Conservation (phyloP, 2,888 invertebrate genomes). For the Phoronis australis region DNA sequence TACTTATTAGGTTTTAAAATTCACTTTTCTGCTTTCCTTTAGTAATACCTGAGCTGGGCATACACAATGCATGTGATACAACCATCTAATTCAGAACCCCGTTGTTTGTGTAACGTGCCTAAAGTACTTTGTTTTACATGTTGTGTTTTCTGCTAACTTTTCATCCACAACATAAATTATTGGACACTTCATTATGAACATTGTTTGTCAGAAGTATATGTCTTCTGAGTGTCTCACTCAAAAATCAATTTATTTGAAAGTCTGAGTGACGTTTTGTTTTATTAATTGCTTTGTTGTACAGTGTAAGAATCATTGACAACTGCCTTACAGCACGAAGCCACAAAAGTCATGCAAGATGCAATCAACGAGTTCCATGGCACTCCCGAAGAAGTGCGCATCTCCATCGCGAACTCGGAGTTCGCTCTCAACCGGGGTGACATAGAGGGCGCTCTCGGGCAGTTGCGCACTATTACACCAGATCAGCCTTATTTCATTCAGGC, state of each 20-base stretch:
- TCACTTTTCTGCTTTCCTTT: too few species aligned
- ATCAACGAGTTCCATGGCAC: slow-evolving; percentile 62
- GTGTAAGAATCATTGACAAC: neutral
- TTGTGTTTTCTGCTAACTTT: too few species aligned
- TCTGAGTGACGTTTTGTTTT: neutral
- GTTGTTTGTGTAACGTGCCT: too few species aligned
- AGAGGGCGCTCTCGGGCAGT: slow-evolving; percentile 72
- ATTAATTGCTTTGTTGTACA: neutral
- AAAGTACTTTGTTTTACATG: too few species aligned
- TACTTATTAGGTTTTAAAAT: too few species aligned
- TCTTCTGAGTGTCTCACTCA: too few species aligned
- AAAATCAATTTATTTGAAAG: neutral
- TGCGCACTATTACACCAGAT: slow-evolving; percentile 71
- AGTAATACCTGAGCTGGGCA: too few species aligned
- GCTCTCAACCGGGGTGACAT: slow-evolving; percentile 74
- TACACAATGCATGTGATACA: too few species aligned
- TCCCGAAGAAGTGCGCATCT: slow-evolving; percentile 76
- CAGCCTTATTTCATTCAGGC: slow-evolving; percentile 78
- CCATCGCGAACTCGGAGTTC: slow-evolving; percentile 80
- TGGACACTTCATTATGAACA: too few species aligned
- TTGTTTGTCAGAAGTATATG: too few species aligned
- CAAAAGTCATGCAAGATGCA: slow-evolving; percentile 70
- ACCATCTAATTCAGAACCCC: too few species aligned
- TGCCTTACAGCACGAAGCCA: slow-evolving; percentile 65
- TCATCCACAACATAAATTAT: too few species aligned